A percentile compares a stretch with the other conserved stretches of the same genome.
Conservation (phyloP, 2,797 vertebrate species). For the Anomalospiza imberbis region DNA sequence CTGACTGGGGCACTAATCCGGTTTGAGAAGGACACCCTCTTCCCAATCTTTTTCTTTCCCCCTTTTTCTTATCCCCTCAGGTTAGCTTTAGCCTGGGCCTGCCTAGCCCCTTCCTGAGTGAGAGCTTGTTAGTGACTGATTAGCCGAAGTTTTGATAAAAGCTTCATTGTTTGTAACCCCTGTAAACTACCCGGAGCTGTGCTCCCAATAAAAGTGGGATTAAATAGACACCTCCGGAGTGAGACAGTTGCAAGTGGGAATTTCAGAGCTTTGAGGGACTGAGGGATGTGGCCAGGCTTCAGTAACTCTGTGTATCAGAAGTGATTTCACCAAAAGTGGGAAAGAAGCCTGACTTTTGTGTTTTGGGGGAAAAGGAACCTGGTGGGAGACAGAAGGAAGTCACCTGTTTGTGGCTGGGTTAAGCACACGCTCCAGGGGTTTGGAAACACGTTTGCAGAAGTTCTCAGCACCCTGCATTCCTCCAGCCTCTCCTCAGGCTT, state of each 20-base stretch:
- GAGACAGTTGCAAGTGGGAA: neutral
- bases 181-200: neutral
- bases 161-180: slow-evolving; percentile 14
- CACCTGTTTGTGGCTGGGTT: slow-evolving; percentile 3
- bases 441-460: neutral
- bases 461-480: neutral
- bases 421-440: neutral
- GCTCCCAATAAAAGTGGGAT: neutral
- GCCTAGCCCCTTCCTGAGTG: neutral
- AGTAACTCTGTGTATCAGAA: neutral
- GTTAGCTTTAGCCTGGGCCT: neutral
- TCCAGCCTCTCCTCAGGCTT: neutral
- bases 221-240: slow-evolving; percentile 27
- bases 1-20: neutral
- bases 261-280: neutral
- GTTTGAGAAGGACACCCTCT: neutral
- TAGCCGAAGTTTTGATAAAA: slow-evolving; percentile 22
- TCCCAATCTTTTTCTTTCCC: neutral
- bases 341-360: neutral
- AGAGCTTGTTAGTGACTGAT: neutral
- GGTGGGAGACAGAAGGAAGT: slow-evolving; percentile 6
- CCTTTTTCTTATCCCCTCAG: neutral
- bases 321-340: neutral
- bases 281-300: neutral
- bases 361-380: neutral